These are phyloP conservation scores for Liasis olivaceus DNA, from an alignment of 2,797 vertebrate species.

Conservation along the genomic window DNA sequence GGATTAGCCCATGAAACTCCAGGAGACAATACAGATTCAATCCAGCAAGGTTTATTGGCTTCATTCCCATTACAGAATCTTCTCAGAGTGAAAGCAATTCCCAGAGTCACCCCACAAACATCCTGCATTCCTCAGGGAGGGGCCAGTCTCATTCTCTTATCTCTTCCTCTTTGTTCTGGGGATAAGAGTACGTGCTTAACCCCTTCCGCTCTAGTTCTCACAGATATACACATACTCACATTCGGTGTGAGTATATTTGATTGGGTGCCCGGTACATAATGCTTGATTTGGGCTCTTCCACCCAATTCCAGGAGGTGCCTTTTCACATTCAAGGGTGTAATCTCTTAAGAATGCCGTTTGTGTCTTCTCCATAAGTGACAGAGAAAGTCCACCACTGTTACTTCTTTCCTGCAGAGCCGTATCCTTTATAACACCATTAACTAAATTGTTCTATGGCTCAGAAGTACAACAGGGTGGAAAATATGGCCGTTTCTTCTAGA, in stretches of 20 bases:
- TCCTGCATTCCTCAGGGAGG: too few species aligned
- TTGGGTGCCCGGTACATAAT: neutral
- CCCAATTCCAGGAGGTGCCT: neutral
- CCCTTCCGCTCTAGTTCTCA: too few species aligned
- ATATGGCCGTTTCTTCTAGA: neutral
- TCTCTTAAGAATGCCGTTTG: constrained; percentile 15
- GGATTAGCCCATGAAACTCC: too few species aligned
- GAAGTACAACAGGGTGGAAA: neutral
- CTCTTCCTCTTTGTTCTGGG: too few species aligned
- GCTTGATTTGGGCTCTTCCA: neutral
- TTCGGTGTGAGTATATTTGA: constrained; percentile 5
- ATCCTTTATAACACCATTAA: constrained; percentile 8
- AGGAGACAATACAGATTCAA: too few species aligned
- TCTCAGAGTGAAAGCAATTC: too few species aligned
- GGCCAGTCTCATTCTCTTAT: too few species aligned
- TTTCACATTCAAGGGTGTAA: neutral
- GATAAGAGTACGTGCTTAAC: too few species aligned
- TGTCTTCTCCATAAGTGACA: neutral
- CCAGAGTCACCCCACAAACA: too few species aligned
- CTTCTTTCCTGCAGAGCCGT: neutral
- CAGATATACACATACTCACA: neutral
- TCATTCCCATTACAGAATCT: too few species aligned
- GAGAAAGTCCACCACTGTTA: neutral
- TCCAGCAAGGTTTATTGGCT: too few species aligned
- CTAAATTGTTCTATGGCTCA: neutral